Conservation (phyloP, 2,113 vertebrate species). For the Parus major region DNA sequence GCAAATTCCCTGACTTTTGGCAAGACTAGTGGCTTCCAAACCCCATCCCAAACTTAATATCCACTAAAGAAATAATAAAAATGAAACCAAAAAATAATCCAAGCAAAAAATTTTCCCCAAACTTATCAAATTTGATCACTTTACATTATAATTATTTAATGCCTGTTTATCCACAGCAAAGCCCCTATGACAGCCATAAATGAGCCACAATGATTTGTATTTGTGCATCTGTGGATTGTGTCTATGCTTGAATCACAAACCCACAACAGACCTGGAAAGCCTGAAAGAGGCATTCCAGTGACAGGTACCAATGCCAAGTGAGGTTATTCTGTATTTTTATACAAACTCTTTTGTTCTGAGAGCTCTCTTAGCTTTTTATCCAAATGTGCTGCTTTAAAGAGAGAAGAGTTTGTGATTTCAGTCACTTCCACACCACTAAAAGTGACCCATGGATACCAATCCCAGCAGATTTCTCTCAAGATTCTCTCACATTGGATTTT, state of each 20-base stretch:
- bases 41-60: background rate
- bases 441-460: background rate
- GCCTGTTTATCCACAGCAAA: conserved; percentile 55
- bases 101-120: background rate
- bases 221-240: conserved; percentile 70
- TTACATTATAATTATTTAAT: conserved; percentile 55
- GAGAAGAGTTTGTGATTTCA: background rate
- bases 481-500: background rate
- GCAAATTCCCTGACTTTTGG: background rate
- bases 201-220: conserved; percentile 57
- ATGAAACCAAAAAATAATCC: no score
- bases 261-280: conserved; percentile 39
- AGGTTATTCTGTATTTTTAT: conserved; percentile 9
- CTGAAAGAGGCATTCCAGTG: background rate
- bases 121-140: background rate
- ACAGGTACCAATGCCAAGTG: background rate
- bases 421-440: background rate
- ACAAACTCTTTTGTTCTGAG: background rate
- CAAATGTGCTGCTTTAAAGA: background rate
- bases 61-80: background rate
- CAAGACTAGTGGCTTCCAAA: background rate
- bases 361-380: background rate
- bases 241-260: conserved; percentile 54
- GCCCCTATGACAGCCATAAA: background rate
- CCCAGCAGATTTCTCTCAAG: background rate